A percentile compares a stretch with the other conserved stretches of the same genome.
phyloP scores from a whole-genome alignment of 2,888 invertebrate species.

The Adelphocoris suturalis region DNA sequence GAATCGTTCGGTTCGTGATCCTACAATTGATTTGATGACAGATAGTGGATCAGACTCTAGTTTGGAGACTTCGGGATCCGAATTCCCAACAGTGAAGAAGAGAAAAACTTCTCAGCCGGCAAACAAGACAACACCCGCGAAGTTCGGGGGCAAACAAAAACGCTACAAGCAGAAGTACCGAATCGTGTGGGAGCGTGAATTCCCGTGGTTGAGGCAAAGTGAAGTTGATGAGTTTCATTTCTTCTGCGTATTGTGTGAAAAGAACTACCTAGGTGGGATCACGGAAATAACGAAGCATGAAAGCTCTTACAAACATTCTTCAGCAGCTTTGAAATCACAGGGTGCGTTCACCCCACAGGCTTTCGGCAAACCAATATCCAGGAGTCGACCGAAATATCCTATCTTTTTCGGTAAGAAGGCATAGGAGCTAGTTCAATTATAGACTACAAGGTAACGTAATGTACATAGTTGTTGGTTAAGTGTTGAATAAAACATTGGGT shows the following conservation, averaged over 20 bases:
- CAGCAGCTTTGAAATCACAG: neutral
- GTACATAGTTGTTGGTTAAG: too few relatives aligned
- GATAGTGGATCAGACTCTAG: neutral
- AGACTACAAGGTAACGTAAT: too few relatives aligned
- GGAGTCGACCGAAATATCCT: neutral
- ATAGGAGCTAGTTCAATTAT: neutral
- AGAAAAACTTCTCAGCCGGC: neutral
- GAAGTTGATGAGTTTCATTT: conserved; percentile 4
- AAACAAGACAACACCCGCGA: neutral
- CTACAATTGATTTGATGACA: conserved; percentile 4
- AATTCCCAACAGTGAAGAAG: neutral
- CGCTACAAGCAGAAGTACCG: conserved; percentile 13
- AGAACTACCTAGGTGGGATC: neutral
- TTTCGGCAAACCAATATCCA: neutral
- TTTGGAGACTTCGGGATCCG: neutral
- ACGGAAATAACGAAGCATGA: neutral
- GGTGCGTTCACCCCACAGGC: conserved; percentile 4
- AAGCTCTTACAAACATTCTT: conserved; percentile 12
- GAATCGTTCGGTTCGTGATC: neutral
- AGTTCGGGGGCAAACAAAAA: neutral
- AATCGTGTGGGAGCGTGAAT: neutral
- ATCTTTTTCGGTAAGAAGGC: neutral
- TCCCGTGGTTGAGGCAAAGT: neutral
- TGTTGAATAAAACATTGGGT: too few relatives aligned
- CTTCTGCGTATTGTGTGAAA: neutral